Base-by-base conservation (phyloP, 2,888 invertebrate species). In the Rhingia rostrata region DNA sequence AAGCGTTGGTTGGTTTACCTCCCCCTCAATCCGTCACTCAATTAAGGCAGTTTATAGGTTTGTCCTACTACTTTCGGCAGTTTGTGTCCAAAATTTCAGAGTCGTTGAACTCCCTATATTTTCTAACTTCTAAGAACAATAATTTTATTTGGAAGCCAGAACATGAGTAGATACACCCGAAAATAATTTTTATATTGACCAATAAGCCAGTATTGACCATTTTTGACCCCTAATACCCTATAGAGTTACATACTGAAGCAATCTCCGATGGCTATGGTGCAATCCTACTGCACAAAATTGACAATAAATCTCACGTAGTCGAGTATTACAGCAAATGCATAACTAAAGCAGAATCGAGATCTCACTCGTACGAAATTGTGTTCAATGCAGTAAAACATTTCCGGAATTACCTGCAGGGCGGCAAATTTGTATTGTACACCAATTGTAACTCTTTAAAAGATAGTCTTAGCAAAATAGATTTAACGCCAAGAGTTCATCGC, bases 361-460 rank as follows among this genome's bases (percentile, higher is more conserved):
- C 84, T 60, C 70, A 86, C 45, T 77, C 77, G 0, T 81, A 81
- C 60, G 86, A 86, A 41, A 61, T 87, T 61, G 86, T 86, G n/a
- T 63, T 86, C 14, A 86, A 81, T 43, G n/a, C n/a, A n/a, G n/a
- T n/a, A n/a, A n/a, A n/a, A n/a, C n/a, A n/a, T n/a, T n/a, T n/a
- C n/a, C n/a, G n/a, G n/a, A n/a, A n/a, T n/a, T n/a, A n/a, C n/a
- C n/a, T n/a, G n/a, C n/a, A n/a, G n/a, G n/a, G n/a, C n/a, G n/a
- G n/a, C n/a, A n/a, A n/a, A n/a, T n/a, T n/a, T n/a, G n/a, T n/a
- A n/a, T n/a, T n/a, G n/a, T n/a, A n/a, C n/a, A n/a, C n/a, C n/a
- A n/a, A n/a, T n/a, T n/a, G n/a, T n/a, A n/a, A n/a, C n/a, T n/a
- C n/a, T n/a, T n/a, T n/a, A n/a, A n/a, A n/a, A n/a, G n/a, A n/a